Evolutionary conservation across 1,140 invertebrate species (phyloP).

Genomic region (Euwallacea similis): DNA sequence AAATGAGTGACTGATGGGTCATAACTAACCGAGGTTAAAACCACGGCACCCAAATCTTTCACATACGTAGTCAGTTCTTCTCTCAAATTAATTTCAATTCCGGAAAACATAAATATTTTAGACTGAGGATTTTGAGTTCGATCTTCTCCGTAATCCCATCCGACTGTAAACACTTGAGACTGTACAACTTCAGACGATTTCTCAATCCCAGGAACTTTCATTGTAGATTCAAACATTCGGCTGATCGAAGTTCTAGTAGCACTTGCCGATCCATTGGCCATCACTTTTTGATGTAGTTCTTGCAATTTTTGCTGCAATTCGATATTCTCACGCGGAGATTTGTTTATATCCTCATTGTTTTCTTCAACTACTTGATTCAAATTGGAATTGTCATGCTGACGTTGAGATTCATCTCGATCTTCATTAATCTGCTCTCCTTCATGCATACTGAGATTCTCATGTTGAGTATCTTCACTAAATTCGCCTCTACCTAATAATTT

Average conservation of each 20-base stretch:
- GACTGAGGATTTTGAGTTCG: constrained; percentile 16
- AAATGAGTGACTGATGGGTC: constrained; percentile 76
- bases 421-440: background rate
- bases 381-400: too few species aligned
- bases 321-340: background rate
- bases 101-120: constrained; percentile 49
- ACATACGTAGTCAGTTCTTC: constrained; percentile 36
- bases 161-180: constrained; percentile 58
- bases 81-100: constrained; percentile 35
- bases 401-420: background rate
- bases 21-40: constrained; percentile 63
- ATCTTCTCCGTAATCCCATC: constrained; percentile 56
- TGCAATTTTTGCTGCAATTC: constrained; percentile 43
- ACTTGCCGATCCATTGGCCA: constrained; percentile 36
- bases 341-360: background rate
- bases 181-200: constrained; percentile 32
- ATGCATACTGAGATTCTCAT: constrained; percentile 3
- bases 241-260: constrained; percentile 31
- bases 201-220: constrained; percentile 13
- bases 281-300: constrained; percentile 46
- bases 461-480: constrained; percentile 1
- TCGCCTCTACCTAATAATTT: constrained; percentile 39
- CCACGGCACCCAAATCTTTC: constrained; percentile 65
- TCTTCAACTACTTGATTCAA: too few species aligned
- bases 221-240: constrained; percentile 23